Evolutionary conservation across 2,113 vertebrate genomes (phyloP).

Genomic region (Xenus cinereus): DNA sequence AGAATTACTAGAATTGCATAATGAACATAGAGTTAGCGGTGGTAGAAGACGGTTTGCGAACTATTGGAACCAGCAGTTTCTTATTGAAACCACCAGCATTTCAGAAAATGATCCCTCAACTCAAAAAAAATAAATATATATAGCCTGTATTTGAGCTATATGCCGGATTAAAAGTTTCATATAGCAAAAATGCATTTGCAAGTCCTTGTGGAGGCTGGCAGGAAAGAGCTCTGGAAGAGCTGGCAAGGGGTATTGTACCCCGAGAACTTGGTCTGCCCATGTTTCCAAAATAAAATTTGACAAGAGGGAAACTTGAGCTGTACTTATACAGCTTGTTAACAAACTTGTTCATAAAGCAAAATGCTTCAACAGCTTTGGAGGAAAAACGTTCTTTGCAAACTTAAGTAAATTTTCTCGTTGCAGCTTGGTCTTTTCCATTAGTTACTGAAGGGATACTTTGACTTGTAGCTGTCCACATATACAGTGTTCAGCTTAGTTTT

Average conservation of each 20-base stretch:
- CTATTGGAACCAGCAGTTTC: background rate
- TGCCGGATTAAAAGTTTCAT: rapidly evolving
- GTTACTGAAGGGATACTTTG: background rate
- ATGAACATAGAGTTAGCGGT: background rate
- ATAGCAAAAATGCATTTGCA: background rate
- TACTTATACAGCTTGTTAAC: background rate
- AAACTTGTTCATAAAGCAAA: background rate
- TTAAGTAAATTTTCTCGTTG: background rate
- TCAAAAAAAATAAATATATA: background rate
- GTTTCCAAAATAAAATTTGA: slow-evolving; percentile 22
- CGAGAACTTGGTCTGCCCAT: background rate
- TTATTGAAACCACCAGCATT: background rate
- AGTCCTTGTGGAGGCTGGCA: background rate
- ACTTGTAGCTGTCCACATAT: background rate
- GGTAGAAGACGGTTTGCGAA: background rate
- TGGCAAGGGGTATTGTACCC: background rate
- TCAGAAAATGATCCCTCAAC: background rate
- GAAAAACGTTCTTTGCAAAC: background rate
- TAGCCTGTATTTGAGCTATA: background rate
- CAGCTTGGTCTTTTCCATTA: background rate
- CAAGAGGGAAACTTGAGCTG: background rate
- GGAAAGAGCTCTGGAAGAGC: background rate
- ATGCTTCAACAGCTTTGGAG: background rate
- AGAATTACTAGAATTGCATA: background rate
- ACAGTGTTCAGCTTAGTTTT: background rate